Percentiles rank a stretch among this genome's conserved stretches.
phyloP scores from a whole-genome alignment of 2,797 vertebrate genomes.

The Coccyzus lansbergi region DNA sequence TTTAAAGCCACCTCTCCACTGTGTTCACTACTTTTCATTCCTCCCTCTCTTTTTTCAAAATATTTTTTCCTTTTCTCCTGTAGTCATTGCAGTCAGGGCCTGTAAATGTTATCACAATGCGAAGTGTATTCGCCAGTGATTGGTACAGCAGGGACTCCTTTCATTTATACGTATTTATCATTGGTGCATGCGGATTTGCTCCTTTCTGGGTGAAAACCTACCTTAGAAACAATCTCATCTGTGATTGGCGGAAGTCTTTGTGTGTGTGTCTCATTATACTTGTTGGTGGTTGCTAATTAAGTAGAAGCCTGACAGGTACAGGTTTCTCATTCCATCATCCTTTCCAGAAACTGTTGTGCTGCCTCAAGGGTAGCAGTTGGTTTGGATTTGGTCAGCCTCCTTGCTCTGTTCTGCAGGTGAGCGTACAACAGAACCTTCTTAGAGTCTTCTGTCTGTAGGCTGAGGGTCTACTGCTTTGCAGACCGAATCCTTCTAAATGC shows the following conservation, averaged over 20 bases:
- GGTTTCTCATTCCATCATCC: background rate
- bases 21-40: background rate
- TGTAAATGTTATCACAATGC: background rate
- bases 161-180: background rate
- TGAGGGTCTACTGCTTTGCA: background rate
- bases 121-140: background rate
- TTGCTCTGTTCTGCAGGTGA: background rate
- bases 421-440: background rate
- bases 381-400: background rate
- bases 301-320: background rate
- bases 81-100: background rate
- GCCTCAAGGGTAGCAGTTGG: background rate
- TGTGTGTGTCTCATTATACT: background rate
- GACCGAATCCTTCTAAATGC: background rate
- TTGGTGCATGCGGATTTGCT: background rate
- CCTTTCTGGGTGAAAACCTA: background rate
- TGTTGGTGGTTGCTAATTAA: background rate
- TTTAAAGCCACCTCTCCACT: background rate
- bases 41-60: background rate
- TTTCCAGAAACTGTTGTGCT: background rate
- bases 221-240: background rate
- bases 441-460: background rate
- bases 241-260: background rate
- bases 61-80: background rate
- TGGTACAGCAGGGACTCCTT: background rate